Evolutionary conservation across 1,140 invertebrate species (phyloP).

Genomic region (Cotesia typhae): DNA sequence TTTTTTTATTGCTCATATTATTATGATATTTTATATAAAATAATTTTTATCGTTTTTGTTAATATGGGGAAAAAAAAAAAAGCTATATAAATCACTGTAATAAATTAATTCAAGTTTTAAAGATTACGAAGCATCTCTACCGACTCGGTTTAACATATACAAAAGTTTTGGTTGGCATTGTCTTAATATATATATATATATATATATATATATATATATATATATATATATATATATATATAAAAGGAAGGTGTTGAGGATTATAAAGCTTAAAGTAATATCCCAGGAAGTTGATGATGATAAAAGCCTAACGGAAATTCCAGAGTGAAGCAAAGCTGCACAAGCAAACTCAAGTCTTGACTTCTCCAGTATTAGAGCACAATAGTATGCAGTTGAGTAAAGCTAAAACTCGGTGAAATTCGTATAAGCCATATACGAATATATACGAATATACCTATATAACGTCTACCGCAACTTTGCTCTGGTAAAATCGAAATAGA

Average conservation of each 20-base stretch:
- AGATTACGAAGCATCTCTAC: not conserved
- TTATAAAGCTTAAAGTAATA: constrained; percentile 19
- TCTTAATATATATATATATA: constrained; percentile 13
- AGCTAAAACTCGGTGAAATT: too few relatives aligned
- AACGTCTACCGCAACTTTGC: not conserved
- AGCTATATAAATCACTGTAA: not conserved
- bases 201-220: constrained; percentile 3
- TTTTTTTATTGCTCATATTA: too few relatives aligned
- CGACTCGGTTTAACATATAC: not conserved
- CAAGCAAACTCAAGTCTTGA: not conserved
- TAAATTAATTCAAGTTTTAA: constrained; percentile 17
- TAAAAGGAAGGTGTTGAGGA: constrained; percentile 21
- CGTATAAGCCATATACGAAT: too few relatives aligned
- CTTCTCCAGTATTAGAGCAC: too few relatives aligned
- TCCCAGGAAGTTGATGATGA: constrained; percentile 5
- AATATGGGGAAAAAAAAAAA: too few relatives aligned
- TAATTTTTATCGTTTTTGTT: too few relatives aligned
- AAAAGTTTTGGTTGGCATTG: constrained; percentile 9
- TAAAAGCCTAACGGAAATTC: constrained; percentile 25
- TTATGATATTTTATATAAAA: too few relatives aligned
- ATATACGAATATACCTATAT: too few relatives aligned
- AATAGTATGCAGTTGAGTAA: too few relatives aligned
- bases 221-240: constrained; percentile 15
- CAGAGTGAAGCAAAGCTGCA: not conserved
- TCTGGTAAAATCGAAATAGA: constrained; percentile 28